Conservation (phyloP, 2,888 invertebrate species). For the Lucinisca nassula region DNA sequence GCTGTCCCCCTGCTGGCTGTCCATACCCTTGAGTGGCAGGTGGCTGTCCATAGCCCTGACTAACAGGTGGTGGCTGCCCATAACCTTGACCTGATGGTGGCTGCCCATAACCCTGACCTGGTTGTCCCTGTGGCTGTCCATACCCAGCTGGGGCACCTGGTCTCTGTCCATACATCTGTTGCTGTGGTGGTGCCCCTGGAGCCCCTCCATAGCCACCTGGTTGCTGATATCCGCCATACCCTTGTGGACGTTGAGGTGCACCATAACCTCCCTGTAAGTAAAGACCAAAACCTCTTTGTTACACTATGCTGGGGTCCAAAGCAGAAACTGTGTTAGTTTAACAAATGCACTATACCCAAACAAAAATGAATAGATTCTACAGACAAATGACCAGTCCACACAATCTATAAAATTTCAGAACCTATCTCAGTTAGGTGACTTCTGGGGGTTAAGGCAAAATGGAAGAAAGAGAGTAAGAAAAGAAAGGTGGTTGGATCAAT, state of each 20-base stretch:
- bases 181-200: slow-evolving; percentile 39
- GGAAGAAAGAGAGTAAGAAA: no score
- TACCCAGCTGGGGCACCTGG: slow-evolving; percentile 42
- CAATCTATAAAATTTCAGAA: no score
- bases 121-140: slow-evolving; percentile 19
- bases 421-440: no score
- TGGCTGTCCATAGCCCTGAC: slow-evolving; percentile 6
- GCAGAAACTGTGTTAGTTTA: no score
- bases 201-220: slow-evolving; percentile 43
- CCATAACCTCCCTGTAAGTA: slow-evolving; percentile 72
- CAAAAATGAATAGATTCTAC: background rate
- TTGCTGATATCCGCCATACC: slow-evolving; percentile 45
- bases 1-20: slow-evolving; percentile 34
- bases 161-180: slow-evolving; percentile 39
- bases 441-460: no score
- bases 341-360: no score
- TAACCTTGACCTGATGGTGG: background rate
- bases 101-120: slow-evolving; percentile 1
- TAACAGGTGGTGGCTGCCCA: background rate
- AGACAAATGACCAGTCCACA: background rate
- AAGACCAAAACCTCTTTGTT: background rate
- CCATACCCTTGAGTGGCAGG: slow-evolving; percentile 55
- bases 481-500: no score
- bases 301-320: no score
- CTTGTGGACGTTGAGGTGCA: slow-evolving; percentile 49